Evolutionary conservation across 2,888 invertebrate species (phyloP).

Genomic region (Saturnia pavonia): DNA sequence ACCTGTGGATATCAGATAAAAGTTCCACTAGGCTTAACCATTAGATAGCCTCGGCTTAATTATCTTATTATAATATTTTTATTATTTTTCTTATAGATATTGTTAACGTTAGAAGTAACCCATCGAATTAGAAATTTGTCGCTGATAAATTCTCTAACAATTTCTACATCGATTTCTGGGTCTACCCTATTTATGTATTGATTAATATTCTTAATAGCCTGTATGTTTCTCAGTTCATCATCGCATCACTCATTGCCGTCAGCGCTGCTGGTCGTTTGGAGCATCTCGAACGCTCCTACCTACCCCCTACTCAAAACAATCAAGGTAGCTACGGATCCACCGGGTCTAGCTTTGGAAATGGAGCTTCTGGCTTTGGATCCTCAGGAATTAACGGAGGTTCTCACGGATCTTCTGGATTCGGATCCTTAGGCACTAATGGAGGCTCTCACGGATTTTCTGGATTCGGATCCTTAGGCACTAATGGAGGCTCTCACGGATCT

Average conservation of each 20-base stretch:
- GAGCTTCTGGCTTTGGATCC: conserved; percentile 28
- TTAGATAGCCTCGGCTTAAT: too few species aligned
- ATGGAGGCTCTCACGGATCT: conserved; percentile 22
- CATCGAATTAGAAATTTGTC: too few species aligned
- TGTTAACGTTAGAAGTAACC: too few species aligned
- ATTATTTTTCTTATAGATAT: too few species aligned
- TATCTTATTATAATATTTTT: too few species aligned
- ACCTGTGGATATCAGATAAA: too few species aligned
- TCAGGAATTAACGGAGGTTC: conserved; percentile 26
- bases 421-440: conserved; percentile 24
- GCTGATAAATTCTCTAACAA: too few species aligned
- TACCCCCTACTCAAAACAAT: conserved; percentile 51
- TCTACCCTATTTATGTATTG: too few species aligned
- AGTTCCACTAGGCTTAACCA: too few species aligned
- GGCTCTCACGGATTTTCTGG: conserved; percentile 25
- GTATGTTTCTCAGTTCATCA: conserved; percentile 53
- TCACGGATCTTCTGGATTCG: conserved; percentile 23
- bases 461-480: conserved; percentile 27
- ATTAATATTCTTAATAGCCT: not conserved
- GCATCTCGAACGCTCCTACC: conserved; percentile 67
- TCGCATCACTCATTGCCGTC: conserved; percentile 62
- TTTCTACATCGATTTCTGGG: too few species aligned
- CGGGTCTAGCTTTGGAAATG: conserved; percentile 21
- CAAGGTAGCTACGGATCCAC: conserved; percentile 25
- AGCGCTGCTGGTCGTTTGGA: conserved; percentile 67